These are phyloP conservation scores for Sternotherus odoratus DNA, from an alignment of 2,797 vertebrate genomes.

Conservation along the genomic window DNA sequence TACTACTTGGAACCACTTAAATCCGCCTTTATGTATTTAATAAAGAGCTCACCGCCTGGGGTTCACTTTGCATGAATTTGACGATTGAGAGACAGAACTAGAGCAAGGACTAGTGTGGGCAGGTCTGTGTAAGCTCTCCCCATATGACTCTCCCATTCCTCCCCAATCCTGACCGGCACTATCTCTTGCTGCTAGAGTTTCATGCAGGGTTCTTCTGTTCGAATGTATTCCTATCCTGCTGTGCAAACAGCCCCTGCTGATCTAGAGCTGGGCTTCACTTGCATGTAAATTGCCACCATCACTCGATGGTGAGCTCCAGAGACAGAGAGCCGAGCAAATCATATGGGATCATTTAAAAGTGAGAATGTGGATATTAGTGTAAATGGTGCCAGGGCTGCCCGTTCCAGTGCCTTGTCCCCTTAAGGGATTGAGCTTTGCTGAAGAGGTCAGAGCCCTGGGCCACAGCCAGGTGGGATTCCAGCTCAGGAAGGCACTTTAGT, in stretches of 20 bases:
- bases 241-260: not conserved
- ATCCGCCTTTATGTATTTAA: too few relatives aligned
- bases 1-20: too few relatives aligned
- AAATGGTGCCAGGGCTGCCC: not conserved
- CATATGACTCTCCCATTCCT: not conserved
- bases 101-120: not conserved
- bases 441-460: not conserved
- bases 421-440: not conserved
- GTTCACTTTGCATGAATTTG: not conserved
- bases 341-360: too few relatives aligned
- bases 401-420: not conserved
- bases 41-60: too few relatives aligned
- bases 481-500: not conserved
- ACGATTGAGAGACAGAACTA: not conserved
- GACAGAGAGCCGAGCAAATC: too few relatives aligned
- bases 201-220: not conserved
- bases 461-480: not conserved
- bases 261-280: not conserved
- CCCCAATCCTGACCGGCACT: not conserved
- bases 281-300: not conserved
- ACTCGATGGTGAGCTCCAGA: not conserved
- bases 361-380: not conserved
- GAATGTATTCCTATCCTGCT: not conserved
- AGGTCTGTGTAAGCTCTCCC: not conserved
- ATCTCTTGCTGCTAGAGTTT: not conserved